These are phyloP conservation scores for Halotydeus destructor DNA, from an alignment of 1,140 invertebrate genomes.

Conservation along the genomic window DNA sequence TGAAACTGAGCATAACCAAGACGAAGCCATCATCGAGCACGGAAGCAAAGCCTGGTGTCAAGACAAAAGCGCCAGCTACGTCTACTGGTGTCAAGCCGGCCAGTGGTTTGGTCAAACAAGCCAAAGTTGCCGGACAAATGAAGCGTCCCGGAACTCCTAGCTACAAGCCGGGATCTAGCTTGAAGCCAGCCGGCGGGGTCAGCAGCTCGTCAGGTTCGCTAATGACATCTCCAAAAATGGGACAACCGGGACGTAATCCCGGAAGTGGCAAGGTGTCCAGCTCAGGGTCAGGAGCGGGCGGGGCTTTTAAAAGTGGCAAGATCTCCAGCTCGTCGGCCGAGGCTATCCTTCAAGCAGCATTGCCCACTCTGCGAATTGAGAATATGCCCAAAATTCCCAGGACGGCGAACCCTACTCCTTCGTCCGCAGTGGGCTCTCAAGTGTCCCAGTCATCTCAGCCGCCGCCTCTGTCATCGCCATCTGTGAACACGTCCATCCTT, in stretches of 20 bases:
- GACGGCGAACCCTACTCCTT: background rate
- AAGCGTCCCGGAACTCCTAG: background rate
- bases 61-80: background rate
- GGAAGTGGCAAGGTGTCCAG: slow-evolving; percentile 1
- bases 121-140: slow-evolving; percentile 1
- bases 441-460: background rate
- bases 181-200: background rate
- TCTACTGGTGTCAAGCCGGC: background rate
- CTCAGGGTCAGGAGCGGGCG: slow-evolving; percentile 1
- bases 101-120: slow-evolving; percentile 6
- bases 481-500: background rate
- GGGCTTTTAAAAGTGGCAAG: slow-evolving; percentile 2
- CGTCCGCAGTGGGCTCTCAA: background rate
- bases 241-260: background rate
- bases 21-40: slow-evolving; percentile 13
- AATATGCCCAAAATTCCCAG: slow-evolving; percentile 4
- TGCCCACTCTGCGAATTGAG: background rate
- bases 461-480: background rate
- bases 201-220: background rate
- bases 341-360: slow-evolving; percentile 2
- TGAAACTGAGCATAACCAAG: slow-evolving; percentile 19
- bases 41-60: background rate
- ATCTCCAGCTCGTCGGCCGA: background rate
- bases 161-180: background rate
- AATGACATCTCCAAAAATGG: background rate